Conservation (phyloP, 2,888 invertebrate species). For the Dicyrtomina minuta region DNA sequence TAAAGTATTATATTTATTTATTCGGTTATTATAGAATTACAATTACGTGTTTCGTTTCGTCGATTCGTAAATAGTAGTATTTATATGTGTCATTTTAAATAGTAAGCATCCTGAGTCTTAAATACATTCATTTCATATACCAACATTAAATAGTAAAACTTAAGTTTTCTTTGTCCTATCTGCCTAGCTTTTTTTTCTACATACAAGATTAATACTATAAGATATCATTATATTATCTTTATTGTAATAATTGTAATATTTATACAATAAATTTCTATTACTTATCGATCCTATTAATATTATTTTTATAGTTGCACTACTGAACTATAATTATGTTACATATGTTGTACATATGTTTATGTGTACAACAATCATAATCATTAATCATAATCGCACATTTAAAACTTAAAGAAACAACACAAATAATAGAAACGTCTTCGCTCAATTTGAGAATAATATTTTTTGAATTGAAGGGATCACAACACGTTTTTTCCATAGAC, state of each 20-base stretch:
- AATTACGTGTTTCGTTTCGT: not conserved
- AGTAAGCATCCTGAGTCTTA: constrained; percentile 25
- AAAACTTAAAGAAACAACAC: constrained; percentile 18
- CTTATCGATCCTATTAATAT: not conserved
- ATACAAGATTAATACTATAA: constrained; percentile 6
- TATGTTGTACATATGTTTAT: not conserved
- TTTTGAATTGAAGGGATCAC: constrained; percentile 21
- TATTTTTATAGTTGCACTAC: not conserved
- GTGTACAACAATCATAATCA: constrained; percentile 10
- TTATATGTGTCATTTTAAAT: not conserved
- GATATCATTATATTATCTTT: not conserved
- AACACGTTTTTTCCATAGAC: constrained; percentile 18
- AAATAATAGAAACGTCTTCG: constrained; percentile 9
- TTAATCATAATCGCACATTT: constrained; percentile 21
- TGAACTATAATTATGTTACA: constrained; percentile 2
- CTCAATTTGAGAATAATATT: constrained; percentile 15
- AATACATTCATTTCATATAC: constrained; percentile 9
- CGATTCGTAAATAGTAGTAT: too few species aligned
- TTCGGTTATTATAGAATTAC: not conserved
- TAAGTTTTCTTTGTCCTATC: not conserved
- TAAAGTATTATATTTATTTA: not conserved
- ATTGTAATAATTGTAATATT: not conserved
- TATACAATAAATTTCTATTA: not conserved
- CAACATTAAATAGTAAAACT: too few species aligned
- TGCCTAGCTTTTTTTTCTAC: constrained; percentile 1